Percentiles rank a stretch among this genome's conserved stretches.
Evolutionary conservation across 2,113 vertebrate species (phyloP).

Genomic region (Lagopus muta): DNA sequence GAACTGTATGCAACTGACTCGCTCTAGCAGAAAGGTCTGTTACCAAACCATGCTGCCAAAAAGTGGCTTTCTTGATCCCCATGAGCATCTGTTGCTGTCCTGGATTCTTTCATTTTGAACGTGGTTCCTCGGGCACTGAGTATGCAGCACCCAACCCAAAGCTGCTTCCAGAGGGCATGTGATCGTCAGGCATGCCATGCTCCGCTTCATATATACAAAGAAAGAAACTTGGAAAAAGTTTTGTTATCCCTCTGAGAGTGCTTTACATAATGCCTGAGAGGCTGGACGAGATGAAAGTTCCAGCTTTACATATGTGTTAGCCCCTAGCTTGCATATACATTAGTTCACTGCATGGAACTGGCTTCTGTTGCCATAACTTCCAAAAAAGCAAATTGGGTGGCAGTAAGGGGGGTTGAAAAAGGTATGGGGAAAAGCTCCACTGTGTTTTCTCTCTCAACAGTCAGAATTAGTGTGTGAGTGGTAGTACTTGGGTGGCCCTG

Average conservation of each 20-base stretch:
- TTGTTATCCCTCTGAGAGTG: neutral
- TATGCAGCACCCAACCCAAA: neutral
- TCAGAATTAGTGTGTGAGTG: neutral
- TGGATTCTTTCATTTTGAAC: slow-evolving; percentile 3
- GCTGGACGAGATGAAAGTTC: neutral
- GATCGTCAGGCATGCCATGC: neutral
- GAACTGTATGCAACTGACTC: neutral
- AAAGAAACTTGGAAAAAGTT: neutral
- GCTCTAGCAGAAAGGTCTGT: neutral
- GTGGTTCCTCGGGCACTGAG: no score
- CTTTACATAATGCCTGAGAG: neutral
- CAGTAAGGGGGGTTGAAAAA: neutral
- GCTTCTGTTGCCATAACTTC: neutral
- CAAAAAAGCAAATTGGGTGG: neutral
- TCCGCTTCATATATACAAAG: slow-evolving; percentile 13
- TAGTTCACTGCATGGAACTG: neutral
- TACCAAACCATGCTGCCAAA: neutral
- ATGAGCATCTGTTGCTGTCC: neutral
- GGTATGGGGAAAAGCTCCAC: neutral
- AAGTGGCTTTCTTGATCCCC: neutral
- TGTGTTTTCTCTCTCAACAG: neutral
- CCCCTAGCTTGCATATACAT: neutral
- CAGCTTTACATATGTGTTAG: neutral
- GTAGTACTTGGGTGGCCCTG: neutral
- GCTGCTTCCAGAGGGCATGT: neutral